Conservation (phyloP, 2,888 invertebrate genomes). For the Pristionchus fissidentatus region DNA sequence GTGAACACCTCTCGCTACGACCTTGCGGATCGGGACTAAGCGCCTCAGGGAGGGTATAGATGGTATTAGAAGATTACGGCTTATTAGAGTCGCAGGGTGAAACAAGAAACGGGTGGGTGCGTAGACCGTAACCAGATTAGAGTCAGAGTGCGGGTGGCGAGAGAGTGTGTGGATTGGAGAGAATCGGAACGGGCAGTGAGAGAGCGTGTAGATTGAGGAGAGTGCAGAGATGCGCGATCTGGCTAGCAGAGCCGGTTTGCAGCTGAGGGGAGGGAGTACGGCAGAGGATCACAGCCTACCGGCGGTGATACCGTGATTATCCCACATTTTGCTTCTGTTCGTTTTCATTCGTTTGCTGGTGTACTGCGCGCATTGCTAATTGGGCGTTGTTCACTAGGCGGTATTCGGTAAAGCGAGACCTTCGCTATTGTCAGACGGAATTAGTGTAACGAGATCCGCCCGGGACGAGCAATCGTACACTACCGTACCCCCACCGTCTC, state of each 20-base stretch:
- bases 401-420: neutral
- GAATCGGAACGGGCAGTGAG: neutral
- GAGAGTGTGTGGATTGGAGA: neutral
- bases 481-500: too few relatives aligned
- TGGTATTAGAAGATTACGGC: conserved; percentile 23
- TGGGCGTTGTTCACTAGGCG: neutral
- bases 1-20: too few relatives aligned
- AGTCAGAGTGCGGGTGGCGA: neutral
- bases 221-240: too few relatives aligned
- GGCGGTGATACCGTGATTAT: neutral
- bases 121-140: conserved; percentile 16
- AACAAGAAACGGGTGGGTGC: neutral
- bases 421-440: neutral
- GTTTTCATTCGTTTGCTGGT: neutral
- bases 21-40: too few relatives aligned
- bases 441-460: too few relatives aligned
- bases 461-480: too few relatives aligned
- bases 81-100: neutral
- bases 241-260: conserved; percentile 10
- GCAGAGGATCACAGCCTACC: neutral
- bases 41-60: too few relatives aligned
- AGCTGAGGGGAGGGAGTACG: too few relatives aligned
- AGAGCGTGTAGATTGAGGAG: too few relatives aligned
- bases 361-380: neutral
- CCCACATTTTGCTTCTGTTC: too few relatives aligned